Base-by-base conservation (phyloP, 92 coral and sea anemone species). In the Anthopleura xanthogrammica region DNA sequence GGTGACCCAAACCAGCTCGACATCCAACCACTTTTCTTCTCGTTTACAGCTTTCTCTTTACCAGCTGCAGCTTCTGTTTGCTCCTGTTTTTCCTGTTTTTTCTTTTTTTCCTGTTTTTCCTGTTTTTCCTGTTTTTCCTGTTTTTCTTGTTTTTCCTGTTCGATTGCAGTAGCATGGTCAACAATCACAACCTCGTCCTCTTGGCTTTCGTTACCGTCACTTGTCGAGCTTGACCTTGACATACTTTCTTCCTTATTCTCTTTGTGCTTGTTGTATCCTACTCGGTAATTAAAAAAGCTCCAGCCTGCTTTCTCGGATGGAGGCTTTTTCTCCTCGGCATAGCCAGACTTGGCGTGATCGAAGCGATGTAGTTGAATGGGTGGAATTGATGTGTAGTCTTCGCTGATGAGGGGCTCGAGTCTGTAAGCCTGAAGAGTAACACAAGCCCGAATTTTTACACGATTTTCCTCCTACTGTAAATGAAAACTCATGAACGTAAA, bases 381-480 rank as follows among this genome's bases (percentile, higher is more conserved):
- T 55, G 90, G 96, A 42, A 94, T 90, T 54, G 88, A 83, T 24
- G 86, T 74, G 89, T 97, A 97, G 77, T 92, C 97, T 81, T 87
- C 95, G 57, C 97, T 90, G 72, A 97, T 83, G n/a, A 97, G 93
- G 12, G 99, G 99, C 79, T 97, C 99, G 64, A 97, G 23, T n/a
- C 99, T 89, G 84, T 97, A 97, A 4, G 99, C 99, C 99, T 97
- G 81, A 3, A 46, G 68, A 72, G 62, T 19, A 82, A 46, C 2
- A 5, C 29, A 62, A 8, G 12, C 20, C 12, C 11, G 58, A 20
- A 20, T 11, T 20, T 62, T 62, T n/a, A 19, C 11, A 62, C 36
- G 36, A 29, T 29, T 29, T 29, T 29, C 36, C 36, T 1, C 36
- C 36, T 29, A 29, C 36, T 29, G 36, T 29, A 29, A 29, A 29